Evolutionary conservation across 2,888 invertebrate genomes (phyloP).

Genomic region (Tenthredo livida): DNA sequence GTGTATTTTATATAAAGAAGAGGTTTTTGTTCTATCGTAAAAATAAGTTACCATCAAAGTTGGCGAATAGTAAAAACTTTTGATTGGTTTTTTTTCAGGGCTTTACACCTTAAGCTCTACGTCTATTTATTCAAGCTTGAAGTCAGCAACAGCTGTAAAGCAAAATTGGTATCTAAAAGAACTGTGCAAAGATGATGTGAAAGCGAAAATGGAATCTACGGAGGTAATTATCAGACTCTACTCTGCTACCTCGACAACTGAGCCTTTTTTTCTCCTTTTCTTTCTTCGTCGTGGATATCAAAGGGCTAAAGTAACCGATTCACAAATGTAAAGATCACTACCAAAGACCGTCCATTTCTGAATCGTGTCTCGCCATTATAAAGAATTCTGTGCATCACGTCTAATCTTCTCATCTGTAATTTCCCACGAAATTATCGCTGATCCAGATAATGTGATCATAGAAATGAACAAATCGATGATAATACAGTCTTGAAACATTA

Average conservation of each 20-base stretch:
- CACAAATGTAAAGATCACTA: background rate
- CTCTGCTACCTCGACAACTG: background rate
- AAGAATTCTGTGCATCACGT: background rate
- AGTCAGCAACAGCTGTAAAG: conserved; percentile 14
- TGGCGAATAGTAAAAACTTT: background rate
- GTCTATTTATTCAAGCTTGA: background rate
- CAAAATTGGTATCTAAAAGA: background rate
- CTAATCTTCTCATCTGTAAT: background rate
- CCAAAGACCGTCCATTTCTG: background rate
- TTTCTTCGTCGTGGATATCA: background rate
- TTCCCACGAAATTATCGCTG: background rate
- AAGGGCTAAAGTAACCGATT: background rate
- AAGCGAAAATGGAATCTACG: background rate
- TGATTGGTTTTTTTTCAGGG: background rate
- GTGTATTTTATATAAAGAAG: background rate
- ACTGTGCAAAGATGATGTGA: background rate
- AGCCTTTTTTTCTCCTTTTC: background rate
- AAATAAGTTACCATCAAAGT: background rate
- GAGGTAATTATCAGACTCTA: conserved; percentile 5
- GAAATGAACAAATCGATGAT: background rate
- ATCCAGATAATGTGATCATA: background rate
- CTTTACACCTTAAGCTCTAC: background rate
- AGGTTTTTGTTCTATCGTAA: background rate
- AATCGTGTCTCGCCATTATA: background rate
- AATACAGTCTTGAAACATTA: background rate